Percentiles rank a stretch among this genome's conserved stretches.
phyloP scores from a whole-genome alignment of 2,888 invertebrate species.

The Ectropis crepuscularia region DNA sequence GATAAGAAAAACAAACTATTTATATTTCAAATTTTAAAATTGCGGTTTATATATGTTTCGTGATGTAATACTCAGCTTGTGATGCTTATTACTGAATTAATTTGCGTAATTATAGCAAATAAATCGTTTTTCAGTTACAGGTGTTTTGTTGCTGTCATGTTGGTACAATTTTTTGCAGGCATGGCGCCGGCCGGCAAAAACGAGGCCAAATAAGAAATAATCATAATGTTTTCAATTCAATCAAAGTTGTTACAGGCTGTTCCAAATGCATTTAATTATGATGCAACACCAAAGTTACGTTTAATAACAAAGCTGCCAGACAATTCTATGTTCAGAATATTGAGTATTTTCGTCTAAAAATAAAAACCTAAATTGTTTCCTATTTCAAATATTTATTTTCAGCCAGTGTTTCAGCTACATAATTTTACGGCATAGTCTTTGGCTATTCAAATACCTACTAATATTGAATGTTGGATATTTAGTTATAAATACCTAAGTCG shows the following conservation, averaged over 20 bases:
- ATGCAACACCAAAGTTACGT: too few species aligned
- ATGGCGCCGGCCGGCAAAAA: constrained; percentile 28
- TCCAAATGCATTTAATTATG: constrained; percentile 5
- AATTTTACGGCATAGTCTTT: too few species aligned
- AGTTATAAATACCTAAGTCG: too few species aligned
- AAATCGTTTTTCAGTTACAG: constrained; percentile 45
- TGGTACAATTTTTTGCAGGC: constrained; percentile 45
- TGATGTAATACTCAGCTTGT: background rate
- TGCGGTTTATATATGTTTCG: background rate
- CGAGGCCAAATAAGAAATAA: constrained; percentile 15
- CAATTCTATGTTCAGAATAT: too few species aligned
- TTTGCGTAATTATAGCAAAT: background rate
- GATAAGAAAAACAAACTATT: background rate
- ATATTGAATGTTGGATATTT: too few species aligned
- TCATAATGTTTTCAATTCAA: constrained; percentile 14
- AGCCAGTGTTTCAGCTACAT: too few species aligned
- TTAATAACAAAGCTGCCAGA: too few species aligned
- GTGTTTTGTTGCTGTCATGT: constrained; percentile 53
- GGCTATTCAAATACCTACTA: too few species aligned
- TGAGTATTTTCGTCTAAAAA: too few species aligned
- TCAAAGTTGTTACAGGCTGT: background rate
- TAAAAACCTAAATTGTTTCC: too few species aligned
- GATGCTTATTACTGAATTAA: background rate
- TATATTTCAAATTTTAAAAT: background rate
- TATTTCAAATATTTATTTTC: too few species aligned